These are phyloP conservation scores for Amphiprion percula DNA, from an alignment of 2,113 vertebrate genomes.

Conservation along the genomic window DNA sequence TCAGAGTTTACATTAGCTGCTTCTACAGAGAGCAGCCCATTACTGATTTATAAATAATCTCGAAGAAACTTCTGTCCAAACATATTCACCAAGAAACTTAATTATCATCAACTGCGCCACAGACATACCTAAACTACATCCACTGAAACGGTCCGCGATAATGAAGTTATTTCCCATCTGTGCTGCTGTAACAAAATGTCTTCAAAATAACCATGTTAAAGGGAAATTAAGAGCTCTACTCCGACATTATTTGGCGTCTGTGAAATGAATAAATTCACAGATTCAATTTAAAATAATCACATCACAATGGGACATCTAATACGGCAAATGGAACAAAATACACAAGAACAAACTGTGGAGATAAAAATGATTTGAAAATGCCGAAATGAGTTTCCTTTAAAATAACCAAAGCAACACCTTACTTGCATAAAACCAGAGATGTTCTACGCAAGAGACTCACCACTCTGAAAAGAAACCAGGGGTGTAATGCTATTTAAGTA, in stretches of 20 bases:
- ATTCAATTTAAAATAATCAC: slow-evolving; percentile 17
- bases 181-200: background rate
- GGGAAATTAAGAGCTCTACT: background rate
- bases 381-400: background rate
- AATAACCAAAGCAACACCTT: background rate
- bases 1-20: slow-evolving; percentile 60
- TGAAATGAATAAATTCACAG: slow-evolving; percentile 1
- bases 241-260: background rate
- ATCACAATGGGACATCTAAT: background rate
- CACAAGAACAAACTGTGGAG: background rate
- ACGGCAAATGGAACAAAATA: slow-evolving; percentile 1
- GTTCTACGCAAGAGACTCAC: too few species aligned
- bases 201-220: slow-evolving; percentile 24
- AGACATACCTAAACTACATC: slow-evolving; percentile 25
- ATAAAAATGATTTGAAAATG: background rate
- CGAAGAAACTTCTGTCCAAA: slow-evolving; percentile 39
- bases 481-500: too few species aligned
- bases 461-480: too few species aligned
- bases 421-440: too few species aligned
- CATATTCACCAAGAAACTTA: slow-evolving; percentile 33
- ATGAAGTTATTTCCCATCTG: slow-evolving; percentile 14
- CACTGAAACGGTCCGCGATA: background rate
- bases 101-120: slow-evolving; percentile 29
- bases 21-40: slow-evolving; percentile 51
- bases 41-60: slow-evolving; percentile 60